A percentile compares a stretch with the other conserved stretches of the same genome.
These are phyloP conservation scores for Oophaga pumilio DNA, from an alignment of 2,113 vertebrate genomes.

Conservation along the genomic window DNA sequence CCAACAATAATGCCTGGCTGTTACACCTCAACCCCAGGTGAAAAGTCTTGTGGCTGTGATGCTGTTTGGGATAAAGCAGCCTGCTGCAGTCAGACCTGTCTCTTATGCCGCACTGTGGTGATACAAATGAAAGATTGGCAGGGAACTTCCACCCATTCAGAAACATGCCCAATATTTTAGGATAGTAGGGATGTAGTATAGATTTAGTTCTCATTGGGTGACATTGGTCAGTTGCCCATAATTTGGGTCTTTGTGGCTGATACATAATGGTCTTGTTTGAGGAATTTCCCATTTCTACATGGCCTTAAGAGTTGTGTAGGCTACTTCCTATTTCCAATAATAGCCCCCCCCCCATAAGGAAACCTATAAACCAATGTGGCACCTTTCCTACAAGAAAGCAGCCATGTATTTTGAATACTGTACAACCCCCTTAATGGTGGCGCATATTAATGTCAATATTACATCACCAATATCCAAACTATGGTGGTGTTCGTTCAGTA, in stretches of 20 bases:
- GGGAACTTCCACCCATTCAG: not conserved
- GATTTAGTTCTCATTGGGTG: not conserved
- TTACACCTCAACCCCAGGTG: too few species aligned
- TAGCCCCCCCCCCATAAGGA: not conserved
- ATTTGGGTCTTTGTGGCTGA: not conserved
- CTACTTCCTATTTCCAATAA: too few species aligned
- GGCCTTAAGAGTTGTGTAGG: too few species aligned
- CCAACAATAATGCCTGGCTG: too few species aligned
- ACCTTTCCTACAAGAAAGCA: too few species aligned
- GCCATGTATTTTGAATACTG: too few species aligned
- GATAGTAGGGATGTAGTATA: not conserved
- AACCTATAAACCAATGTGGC: too few species aligned
- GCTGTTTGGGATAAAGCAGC: not conserved
- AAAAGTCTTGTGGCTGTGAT: not conserved
- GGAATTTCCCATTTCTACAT: too few species aligned
- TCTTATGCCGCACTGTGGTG: not conserved
- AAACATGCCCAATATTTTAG: not conserved
- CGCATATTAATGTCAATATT: too few species aligned
- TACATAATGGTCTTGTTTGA: too few species aligned
- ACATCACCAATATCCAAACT: not conserved
- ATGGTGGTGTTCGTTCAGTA: not conserved
- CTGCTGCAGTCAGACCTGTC: not conserved
- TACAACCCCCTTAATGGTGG: too few species aligned
- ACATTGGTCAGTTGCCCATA: not conserved
- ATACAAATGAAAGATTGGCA: not conserved